phyloP scores from a whole-genome alignment of 2,113 vertebrate species.

The Todiramphus saurophagus region DNA sequence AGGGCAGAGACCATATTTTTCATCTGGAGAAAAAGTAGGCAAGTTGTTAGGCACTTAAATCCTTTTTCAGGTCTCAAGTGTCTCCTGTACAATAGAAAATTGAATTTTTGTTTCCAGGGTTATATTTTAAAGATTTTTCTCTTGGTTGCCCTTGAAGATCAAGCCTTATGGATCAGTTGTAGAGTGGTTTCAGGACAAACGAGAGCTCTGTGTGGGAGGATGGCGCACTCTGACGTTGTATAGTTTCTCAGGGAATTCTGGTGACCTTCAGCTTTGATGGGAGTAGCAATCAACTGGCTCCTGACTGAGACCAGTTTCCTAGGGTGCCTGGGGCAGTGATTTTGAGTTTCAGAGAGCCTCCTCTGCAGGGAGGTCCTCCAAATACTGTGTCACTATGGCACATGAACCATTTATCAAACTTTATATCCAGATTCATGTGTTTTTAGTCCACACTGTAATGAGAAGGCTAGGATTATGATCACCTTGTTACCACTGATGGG shows the following conservation, averaged over 20 bases:
- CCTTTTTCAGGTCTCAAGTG: neutral
- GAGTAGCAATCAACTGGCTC: neutral
- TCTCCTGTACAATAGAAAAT: neutral
- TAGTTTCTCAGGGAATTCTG: neutral
- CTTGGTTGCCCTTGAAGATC: neutral
- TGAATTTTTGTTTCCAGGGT: neutral
- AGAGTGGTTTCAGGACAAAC: neutral
- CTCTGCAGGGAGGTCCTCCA: neutral
- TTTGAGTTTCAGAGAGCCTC: neutral
- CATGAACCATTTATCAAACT: neutral
- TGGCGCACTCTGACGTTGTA: neutral
- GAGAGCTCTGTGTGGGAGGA: neutral
- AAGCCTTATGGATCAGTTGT: neutral
- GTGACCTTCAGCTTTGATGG: neutral
- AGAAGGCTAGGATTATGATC: neutral
- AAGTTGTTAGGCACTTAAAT: neutral
- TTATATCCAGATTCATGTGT: neutral
- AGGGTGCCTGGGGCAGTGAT: neutral
- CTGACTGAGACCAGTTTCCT: neutral
- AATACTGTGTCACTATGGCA: neutral
- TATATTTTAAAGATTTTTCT: slow-evolving; percentile 28
- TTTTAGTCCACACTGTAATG: neutral
- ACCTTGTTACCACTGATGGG: neutral
- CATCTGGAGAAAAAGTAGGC: neutral
- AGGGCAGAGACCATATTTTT: neutral